Conservation (phyloP, 1,140 invertebrate species). For the Ericerus pela region DNA sequence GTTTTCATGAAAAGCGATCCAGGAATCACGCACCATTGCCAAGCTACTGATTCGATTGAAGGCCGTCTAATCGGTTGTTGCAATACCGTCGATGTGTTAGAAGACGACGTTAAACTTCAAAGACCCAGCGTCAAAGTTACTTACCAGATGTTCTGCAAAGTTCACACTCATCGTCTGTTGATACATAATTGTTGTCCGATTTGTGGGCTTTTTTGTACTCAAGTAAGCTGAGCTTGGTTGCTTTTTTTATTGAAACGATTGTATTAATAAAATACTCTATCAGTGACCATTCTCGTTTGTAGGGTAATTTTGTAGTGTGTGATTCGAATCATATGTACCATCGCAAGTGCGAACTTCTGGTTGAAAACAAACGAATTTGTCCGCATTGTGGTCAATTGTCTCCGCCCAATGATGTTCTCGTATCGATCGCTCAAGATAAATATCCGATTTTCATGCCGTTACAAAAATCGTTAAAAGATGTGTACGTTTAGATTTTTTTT, state of each 20-base stretch:
- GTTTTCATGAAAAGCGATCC: slow-evolving; percentile 34
- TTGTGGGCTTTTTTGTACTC: slow-evolving; percentile 81
- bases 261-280: not conserved
- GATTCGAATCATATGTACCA: slow-evolving; percentile 53
- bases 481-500: slow-evolving; percentile 23
- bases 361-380: slow-evolving; percentile 42
- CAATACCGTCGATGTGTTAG: slow-evolving; percentile 46
- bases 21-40: slow-evolving; percentile 37
- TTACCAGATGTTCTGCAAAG: slow-evolving; percentile 66
- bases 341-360: slow-evolving; percentile 47
- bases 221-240: slow-evolving; percentile 49
- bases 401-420: slow-evolving; percentile 37
- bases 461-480: slow-evolving; percentile 33
- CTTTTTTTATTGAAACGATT: slow-evolving; percentile 15
- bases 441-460: slow-evolving; percentile 42
- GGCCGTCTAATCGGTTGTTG: slow-evolving; percentile 63
- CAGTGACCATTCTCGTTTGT: slow-evolving; percentile 19
- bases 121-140: slow-evolving; percentile 64
- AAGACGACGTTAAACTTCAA: slow-evolving; percentile 38
- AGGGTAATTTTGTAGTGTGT: slow-evolving; percentile 59
- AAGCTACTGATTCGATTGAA: slow-evolving; percentile 65
- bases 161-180: slow-evolving; percentile 58
- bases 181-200: slow-evolving; percentile 78
- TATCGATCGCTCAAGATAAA: slow-evolving; percentile 40
- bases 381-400: slow-evolving; percentile 60